Evolutionary conservation across 2,888 invertebrate genomes (phyloP).

Genomic region (Athripsodes cinereus): DNA sequence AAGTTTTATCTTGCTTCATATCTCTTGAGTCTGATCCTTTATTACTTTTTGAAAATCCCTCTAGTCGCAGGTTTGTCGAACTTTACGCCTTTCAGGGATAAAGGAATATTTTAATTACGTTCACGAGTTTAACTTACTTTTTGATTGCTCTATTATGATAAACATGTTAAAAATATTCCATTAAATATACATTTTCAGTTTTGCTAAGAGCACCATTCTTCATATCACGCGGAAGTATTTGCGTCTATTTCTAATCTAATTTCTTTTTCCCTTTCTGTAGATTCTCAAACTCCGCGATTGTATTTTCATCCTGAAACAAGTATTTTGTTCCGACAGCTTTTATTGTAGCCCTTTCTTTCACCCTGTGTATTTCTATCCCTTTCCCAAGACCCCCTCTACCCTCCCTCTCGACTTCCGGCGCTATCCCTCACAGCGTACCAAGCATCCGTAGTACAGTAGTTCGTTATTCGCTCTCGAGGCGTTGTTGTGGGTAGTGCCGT

Average conservation of each 20-base stretch:
- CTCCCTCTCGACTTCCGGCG: background rate
- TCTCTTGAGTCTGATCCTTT: too few relatives aligned
- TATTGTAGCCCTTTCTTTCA: background rate
- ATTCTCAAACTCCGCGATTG: background rate
- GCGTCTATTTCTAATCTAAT: background rate
- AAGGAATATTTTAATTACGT: too few relatives aligned
- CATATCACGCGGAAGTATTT: background rate
- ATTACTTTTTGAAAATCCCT: too few relatives aligned
- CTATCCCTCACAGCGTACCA: background rate
- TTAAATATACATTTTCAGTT: too few relatives aligned
- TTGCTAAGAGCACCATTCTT: background rate
- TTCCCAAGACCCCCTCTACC: background rate
- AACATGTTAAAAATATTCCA: too few relatives aligned
- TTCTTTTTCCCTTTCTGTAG: background rate
- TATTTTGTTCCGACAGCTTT: background rate
- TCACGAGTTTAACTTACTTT: too few relatives aligned
- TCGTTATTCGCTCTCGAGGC: background rate
- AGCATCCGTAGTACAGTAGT: background rate
- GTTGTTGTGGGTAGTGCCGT: background rate
- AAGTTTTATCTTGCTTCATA: too few relatives aligned
- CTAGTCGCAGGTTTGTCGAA: too few relatives aligned
- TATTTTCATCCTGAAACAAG: background rate
- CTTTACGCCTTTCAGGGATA: too few relatives aligned
- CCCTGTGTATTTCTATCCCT: constrained; percentile 2
- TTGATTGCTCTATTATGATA: too few relatives aligned